Evolutionary conservation across 2,113 vertebrate species (phyloP), one percentile per base, ranked within the genome.

Genomic region (Apodemus speciosus): DNA sequence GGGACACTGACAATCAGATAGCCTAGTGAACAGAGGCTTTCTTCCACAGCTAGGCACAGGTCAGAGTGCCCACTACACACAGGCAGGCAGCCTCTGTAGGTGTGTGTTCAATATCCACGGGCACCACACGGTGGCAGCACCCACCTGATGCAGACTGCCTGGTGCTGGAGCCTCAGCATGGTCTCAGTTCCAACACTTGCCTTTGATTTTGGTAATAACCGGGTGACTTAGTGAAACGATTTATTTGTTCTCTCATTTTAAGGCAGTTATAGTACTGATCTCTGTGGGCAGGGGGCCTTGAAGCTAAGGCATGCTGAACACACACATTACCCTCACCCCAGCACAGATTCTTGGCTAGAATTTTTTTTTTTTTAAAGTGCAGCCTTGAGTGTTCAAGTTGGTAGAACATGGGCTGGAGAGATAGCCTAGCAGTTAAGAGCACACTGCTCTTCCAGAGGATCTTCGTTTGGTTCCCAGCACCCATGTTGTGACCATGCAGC

Each of bases 341-440:
- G 86, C n/a, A 18, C 30, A 88, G 53, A 32, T 88, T 92, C 86
- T 94, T 85, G 35, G 76, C 76, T 76, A 85, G 53, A 95, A 94
- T 85, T 96, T 46, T 46, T 46, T 3, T 46, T 46, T 46, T 46
- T 46, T 4, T 46, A 46, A 46, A 46, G 6, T 72, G 40, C 9
- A 89, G 18, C 49, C 38, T 93, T 15, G 10, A 62, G 25, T 71
- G 77, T 93, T 88, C 60, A 92, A 84, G 38, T 51, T 15, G 2
- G 68, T 32, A 60, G 20, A 71, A 92, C 72, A n/a, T 30, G 9
- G 51, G 11, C 79, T 81, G n/a, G 53, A 58, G n/a, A 81, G 21
- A 9, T 40, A 38, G 21, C 53, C 13, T 6, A 83, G 38, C 79
- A 32, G 14, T 40, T 81, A 30, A 16, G n/a, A 40, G 23, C 23